Evolutionary conservation across 2,113 vertebrate genomes (phyloP).

Genomic region (Dasyornis broadbenti): DNA sequence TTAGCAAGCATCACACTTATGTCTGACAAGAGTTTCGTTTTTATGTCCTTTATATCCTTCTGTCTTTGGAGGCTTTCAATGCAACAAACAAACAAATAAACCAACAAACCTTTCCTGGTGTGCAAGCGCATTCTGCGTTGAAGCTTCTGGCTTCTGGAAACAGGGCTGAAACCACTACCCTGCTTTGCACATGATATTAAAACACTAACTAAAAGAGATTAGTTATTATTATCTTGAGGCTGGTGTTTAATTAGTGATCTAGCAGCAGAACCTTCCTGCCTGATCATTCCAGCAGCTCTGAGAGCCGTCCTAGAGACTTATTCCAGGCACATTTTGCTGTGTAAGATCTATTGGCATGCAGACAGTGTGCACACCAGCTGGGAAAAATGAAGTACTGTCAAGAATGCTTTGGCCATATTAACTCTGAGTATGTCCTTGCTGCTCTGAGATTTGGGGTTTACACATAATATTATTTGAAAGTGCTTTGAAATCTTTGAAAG

Average conservation of each 20-base stretch:
- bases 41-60: not conserved
- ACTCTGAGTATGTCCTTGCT: not conserved
- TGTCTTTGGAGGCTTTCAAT: not conserved
- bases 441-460: not conserved
- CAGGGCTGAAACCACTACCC: not conserved
- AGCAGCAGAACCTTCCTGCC: not conserved
- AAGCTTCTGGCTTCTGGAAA: not conserved
- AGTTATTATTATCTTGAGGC: not conserved
- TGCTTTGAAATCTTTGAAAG: too few relatives aligned
- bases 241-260: not conserved
- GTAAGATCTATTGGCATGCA: not conserved
- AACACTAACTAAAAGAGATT: not conserved
- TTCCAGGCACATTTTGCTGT: not conserved
- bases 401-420: slow-evolving; percentile 6
- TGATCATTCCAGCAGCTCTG: not conserved
- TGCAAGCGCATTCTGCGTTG: not conserved
- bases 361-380: not conserved
- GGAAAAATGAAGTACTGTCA: not conserved
- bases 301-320: not conserved
- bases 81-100: not conserved
- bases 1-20: not conserved
- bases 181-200: not conserved
- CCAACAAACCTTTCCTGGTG: not conserved
- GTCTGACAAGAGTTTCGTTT: not conserved
- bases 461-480: not conserved